phyloP scores from a whole-genome alignment of 2,888 invertebrate species.

The Shargacucullia verbasci region DNA sequence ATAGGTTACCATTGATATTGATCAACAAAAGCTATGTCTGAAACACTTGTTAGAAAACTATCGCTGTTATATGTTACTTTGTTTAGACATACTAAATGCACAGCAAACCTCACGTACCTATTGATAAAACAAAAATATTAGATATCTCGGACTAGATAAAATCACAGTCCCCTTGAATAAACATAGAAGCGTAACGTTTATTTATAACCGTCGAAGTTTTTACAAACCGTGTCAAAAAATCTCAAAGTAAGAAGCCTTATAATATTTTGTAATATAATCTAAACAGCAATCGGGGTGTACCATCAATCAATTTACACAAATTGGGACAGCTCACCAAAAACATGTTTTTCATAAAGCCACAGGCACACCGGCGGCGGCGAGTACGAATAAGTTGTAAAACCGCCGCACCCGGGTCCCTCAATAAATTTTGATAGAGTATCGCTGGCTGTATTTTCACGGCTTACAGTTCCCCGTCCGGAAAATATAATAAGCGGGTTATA shows the following conservation, averaged over 20 bases:
- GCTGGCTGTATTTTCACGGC: constrained; percentile 73
- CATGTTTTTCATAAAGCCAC: constrained; percentile 69
- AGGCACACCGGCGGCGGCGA: constrained; percentile 31
- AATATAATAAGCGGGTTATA: constrained; percentile 88
- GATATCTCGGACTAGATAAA: too few relatives aligned
- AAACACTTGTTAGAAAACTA: too few relatives aligned
- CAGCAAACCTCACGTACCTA: too few relatives aligned
- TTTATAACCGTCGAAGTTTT: neutral
- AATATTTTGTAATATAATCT: constrained; percentile 26
- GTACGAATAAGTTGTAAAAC: constrained; percentile 61
- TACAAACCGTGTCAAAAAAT: constrained; percentile 11
- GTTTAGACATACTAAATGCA: too few relatives aligned
- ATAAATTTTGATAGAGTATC: constrained; percentile 83
- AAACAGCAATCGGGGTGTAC: constrained; percentile 36
- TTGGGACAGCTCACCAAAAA: constrained; percentile 58
- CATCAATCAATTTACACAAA: constrained; percentile 63
- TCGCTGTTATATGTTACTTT: too few relatives aligned
- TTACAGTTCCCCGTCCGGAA: constrained; percentile 76
- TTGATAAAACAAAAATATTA: too few relatives aligned
- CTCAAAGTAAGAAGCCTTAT: constrained; percentile 3
- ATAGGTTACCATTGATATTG: too few relatives aligned
- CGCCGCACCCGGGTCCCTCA: constrained; percentile 66
- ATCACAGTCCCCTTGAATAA: too few relatives aligned
- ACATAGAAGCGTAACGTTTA: too few relatives aligned
- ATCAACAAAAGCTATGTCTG: too few relatives aligned